Evolutionary conservation across 2,888 invertebrate genomes (phyloP), one percentile per base, ranked within the genome.

Genomic region (Agrochola litura): DNA sequence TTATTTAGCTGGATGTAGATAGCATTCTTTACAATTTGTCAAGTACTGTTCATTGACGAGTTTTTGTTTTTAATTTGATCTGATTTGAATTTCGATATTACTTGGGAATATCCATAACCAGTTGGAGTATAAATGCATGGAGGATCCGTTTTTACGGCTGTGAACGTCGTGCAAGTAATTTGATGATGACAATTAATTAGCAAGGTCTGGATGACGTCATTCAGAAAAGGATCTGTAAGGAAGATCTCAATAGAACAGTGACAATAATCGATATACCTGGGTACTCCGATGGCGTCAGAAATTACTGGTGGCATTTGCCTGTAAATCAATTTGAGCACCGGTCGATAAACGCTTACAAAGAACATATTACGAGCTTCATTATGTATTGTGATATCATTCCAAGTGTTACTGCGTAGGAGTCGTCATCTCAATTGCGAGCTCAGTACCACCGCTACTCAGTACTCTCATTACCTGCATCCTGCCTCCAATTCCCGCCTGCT

Each of bases 381-480:
- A 87, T 58, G 43, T 56, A 69, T 73, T 79, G 66, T 79, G 76
- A 66, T 79, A 85, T 82, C 73, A 71, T 76, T 61, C 25, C 9
- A 80, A 82, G 82, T 76, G 65, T 72, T 64, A 49, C 69, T 84
- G 81, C 73, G 80, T 91, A 88, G 90, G 91, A 85, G 75, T 87
- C 84, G 85, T 86, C 83, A 91, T 88, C 83, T 88, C 86, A 87
- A 86, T 89, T 89, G 74, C 61, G 75, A 69, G 68, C 89, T 77
- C 81, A 87, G 88, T 90, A 56, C 72, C 60, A 72, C 86, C 89
- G 89, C 64, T 52, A 43, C 81, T 81, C 22, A 25, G 43, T 81
- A 85, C 89, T 85, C 90, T 93, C 90, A 95, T 95, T 95, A 93
- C 91, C 90, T 86, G 89, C 94, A 93, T 96, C 96, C 96, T 95